phyloP scores from a whole-genome alignment of 2,797 vertebrate genomes.

The Astyanax mexicanus region DNA sequence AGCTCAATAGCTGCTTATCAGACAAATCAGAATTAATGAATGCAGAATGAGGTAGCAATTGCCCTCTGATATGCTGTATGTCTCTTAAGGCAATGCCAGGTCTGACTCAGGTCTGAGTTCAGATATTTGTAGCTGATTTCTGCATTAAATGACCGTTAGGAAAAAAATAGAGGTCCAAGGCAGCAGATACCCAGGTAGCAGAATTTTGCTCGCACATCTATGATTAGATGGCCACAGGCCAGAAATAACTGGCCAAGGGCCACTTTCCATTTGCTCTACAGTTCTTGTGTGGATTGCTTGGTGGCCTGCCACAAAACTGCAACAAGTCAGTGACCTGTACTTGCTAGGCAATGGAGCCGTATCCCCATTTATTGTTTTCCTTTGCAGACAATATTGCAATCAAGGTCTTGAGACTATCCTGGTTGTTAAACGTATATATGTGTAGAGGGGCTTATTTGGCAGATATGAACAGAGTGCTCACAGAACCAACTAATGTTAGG shows the following conservation, averaged over 20 bases:
- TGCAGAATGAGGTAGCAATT: constrained; percentile 49
- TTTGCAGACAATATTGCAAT: not conserved
- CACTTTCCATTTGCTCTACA: not conserved
- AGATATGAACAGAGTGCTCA: no score
- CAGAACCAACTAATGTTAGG: no score
- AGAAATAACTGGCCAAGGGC: not conserved
- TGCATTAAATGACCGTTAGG: not conserved
- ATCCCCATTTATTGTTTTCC: not conserved
- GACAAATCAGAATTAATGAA: constrained; percentile 59
- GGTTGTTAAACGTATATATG: not conserved
- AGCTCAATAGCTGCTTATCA: constrained; percentile 58
- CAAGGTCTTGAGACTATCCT: not conserved
- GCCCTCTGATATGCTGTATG: no score
- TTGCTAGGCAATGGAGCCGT: not conserved
- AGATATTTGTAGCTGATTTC: not conserved
- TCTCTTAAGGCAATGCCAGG: not conserved
- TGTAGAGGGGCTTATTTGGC: no score
- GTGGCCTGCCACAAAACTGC: not conserved
- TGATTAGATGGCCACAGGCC: not conserved
- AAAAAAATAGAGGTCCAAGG: no score
- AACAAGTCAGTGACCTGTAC: not conserved
- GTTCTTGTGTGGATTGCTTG: not conserved
- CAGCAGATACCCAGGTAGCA: not conserved
- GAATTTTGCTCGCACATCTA: not conserved
- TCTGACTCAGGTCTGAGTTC: constrained; percentile 13